A percentile compares a stretch with the other conserved stretches of the same genome.
phyloP scores from a whole-genome alignment of 2,888 invertebrate genomes.

The Harpalus rufipes region DNA sequence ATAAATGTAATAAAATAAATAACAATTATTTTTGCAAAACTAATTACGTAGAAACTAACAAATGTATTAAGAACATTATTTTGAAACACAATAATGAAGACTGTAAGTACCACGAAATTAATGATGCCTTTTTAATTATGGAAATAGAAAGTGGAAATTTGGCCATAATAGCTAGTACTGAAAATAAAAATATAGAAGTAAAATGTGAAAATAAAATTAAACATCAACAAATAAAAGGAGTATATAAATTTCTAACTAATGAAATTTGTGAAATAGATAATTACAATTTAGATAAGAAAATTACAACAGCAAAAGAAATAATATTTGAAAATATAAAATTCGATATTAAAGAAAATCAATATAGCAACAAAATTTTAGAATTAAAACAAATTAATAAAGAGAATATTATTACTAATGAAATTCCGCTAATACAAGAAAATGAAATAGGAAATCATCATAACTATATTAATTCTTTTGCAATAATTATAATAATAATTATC shows the following conservation, averaged over 20 bases:
- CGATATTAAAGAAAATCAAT: neutral
- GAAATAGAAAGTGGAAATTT: slow-evolving; percentile 14
- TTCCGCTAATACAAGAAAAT: no score
- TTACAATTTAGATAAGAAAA: neutral
- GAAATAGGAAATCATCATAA: no score
- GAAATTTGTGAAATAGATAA: neutral
- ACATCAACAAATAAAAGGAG: slow-evolving; percentile 6
- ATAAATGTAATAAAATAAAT: neutral
- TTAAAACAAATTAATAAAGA: neutral
- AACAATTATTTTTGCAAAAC: neutral
- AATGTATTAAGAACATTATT: neutral
- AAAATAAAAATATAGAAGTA: neutral
- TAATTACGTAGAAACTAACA: neutral
- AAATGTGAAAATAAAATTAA: neutral
- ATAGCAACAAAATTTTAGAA: neutral
- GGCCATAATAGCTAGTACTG: neutral
- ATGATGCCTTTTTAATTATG: neutral
- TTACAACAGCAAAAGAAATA: neutral
- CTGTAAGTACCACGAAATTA: slow-evolving; percentile 4
- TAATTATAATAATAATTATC: no score
- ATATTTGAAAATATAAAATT: neutral
- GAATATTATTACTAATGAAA: neutral
- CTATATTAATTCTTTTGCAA: no score
- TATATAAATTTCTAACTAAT: neutral
- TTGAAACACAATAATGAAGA: neutral